Evolutionary conservation across 2,888 invertebrate species (phyloP), one percentile per base, ranked within the genome.

Genomic region (Nephrotoma flavescens): DNA sequence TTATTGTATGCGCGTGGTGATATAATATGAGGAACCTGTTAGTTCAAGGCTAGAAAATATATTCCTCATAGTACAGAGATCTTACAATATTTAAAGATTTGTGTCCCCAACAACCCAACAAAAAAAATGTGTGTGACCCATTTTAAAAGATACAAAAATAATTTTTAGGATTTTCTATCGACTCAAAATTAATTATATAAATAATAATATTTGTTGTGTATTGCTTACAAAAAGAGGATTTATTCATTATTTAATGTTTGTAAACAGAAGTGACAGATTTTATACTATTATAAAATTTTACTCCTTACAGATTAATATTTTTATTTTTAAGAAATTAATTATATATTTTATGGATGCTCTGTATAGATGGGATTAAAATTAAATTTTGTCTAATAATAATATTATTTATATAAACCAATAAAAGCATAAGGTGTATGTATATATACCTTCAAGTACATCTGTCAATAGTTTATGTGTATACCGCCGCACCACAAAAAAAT

Each of bases 1-100:
- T 47, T 11, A 52, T 71, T 19, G 31, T 71, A 31, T 71, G n/a
- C 11, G n/a, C n/a, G n/a, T 42, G 84, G 42, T n/a, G 84, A 42
- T 84, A 84, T 85, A 83, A 86, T n/a, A n/a, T 83, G 87, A 4
- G n/a, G 85, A 86, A 87, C 87, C 87, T 87, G 44, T 85, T 71
- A 86, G 87, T 86, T 87, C 87, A 87, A 87, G 87, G 87, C 87
- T 87, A 87, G 86, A 86, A 19, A 83, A 42, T 42, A n/a, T 47
- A 84, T 42, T 42, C 41, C 42, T 41, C 41, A 41, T 31, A 31
- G 57, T 57, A n/a, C 3, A 84, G 41, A 84, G 71, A n/a, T n/a
- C 31, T 71, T 42, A 42, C 9, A 42, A n/a, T n/a, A 41, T 41
- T 4, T 41, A 41, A 41, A 41, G 1, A n/a, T 12, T 47, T n/a